Evolutionary conservation across 2,797 vertebrate species (phyloP).

Genomic region (Epinephelus awoara): DNA sequence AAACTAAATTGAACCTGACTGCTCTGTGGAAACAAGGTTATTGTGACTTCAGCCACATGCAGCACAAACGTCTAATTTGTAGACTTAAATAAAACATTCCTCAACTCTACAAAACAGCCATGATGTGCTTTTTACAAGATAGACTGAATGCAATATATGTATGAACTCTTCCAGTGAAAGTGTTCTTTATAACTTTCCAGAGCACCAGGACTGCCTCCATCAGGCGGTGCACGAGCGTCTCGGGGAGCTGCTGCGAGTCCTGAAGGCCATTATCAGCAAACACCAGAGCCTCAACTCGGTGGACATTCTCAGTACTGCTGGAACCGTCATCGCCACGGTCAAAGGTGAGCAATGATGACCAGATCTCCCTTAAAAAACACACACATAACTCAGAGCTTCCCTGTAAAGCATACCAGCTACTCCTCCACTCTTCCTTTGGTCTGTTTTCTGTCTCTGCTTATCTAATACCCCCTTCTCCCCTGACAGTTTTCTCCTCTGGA

Average conservation of each 20-base stretch:
- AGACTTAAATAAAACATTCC: neutral
- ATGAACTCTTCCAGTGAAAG: neutral
- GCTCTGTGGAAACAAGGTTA: too few relatives aligned
- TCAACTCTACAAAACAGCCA: neutral
- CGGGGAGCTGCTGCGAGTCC: constrained; percentile 92
- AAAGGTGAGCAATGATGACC: constrained; percentile 90
- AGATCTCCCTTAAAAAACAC: constrained; percentile 19
- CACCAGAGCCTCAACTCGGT: constrained; percentile 96
- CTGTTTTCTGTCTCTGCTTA: constrained; percentile 77
- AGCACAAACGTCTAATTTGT: neutral
- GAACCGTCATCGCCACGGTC: constrained; percentile 94
- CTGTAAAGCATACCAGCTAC: constrained; percentile 57
- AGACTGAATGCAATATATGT: neutral
- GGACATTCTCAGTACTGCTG: constrained; percentile 95
- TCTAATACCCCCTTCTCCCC: constrained; percentile 47
- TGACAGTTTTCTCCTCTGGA: constrained; percentile 58
- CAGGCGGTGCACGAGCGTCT: constrained; percentile 94
- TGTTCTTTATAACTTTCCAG: constrained; percentile 73
- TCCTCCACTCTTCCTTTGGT: constrained; percentile 57
- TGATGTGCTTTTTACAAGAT: constrained; percentile 2
- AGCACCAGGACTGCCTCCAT: constrained; percentile 92
- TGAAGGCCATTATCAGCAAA: constrained; percentile 93
- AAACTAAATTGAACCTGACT: too few relatives aligned
- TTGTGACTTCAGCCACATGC: neutral
- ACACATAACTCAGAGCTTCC: constrained; percentile 33